Evolutionary conservation across 2,113 vertebrate species (phyloP), one percentile per base, ranked within the genome.

Genomic region (Hylia prasina): DNA sequence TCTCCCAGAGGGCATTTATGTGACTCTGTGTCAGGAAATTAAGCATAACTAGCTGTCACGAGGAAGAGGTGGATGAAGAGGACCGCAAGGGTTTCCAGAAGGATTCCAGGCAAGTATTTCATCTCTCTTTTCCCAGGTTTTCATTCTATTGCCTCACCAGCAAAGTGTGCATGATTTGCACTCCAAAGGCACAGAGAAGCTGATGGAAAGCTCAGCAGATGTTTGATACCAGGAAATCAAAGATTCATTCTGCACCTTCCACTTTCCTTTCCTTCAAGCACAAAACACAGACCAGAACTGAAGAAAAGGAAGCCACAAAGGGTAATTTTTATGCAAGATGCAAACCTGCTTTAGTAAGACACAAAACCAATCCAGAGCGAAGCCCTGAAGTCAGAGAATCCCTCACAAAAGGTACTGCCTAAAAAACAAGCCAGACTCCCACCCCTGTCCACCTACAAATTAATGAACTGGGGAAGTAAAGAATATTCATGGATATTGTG

Each of bases 101-200:
- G 15, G 28, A 86, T 82, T 17, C 12, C 20, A 37, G 6, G 28
- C 8, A 47, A 37, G 15, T 8, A 40, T 16, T 73, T 39, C 5
- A 57, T 2, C 28, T 57, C n/a, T 69, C 17, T 77, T 53, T n/a
- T 10, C 39, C 56, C 39, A 76, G 25, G 22, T 77, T 81, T 63
- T 73, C 7, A 1, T 33, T n/a, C 45, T 14, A 11, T 5, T 69
- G 50, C 50, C 54, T 81, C 77, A n/a, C 19, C 73, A 80, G 61
- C 56, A 53, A 61, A 35, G 22, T 6, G 51, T 68, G 71, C 45
- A 57, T 0, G 0, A 57, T 45, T 10, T 42, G 18, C 50, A 51
- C 50, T 81, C 21, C 69, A 45, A 76, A 51, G 10, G 25, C 61
- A 85, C 42, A 33, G 28, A 88, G 68, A 8, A 53, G 35, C 50